Percentiles rank a stretch among this genome's conserved stretches.
Evolutionary conservation across 2,113 vertebrate genomes (phyloP).

Genomic region (Rafetus swinhoei): DNA sequence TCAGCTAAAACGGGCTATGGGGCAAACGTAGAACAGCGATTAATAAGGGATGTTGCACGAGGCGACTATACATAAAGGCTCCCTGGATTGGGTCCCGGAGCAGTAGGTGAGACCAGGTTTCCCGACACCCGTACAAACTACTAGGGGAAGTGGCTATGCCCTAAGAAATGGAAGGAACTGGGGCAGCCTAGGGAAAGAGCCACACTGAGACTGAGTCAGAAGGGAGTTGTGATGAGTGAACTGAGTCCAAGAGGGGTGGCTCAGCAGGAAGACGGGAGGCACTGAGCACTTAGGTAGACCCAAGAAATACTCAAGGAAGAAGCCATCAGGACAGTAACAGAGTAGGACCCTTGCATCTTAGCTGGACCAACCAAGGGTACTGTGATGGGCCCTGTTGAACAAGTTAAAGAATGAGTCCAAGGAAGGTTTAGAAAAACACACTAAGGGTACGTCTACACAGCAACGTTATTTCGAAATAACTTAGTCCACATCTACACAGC

Average conservation of each 20-base stretch:
- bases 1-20: not conserved
- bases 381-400: not conserved
- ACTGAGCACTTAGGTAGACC: not conserved
- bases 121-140: not conserved
- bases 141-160: not conserved
- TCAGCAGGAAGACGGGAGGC: not conserved
- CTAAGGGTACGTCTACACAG: not conserved
- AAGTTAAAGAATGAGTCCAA: not conserved
- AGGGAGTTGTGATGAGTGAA: not conserved
- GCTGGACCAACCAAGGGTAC: not conserved
- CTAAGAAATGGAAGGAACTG: not conserved
- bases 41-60: not conserved
- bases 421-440: not conserved
- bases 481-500: no score
- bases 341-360: not conserved
- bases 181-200: not conserved
- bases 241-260: not conserved
- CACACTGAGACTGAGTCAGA: not conserved
- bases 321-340: not conserved
- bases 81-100: not conserved
- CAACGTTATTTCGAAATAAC: no score
- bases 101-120: not conserved
- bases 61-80: not conserved
- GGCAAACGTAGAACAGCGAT: not conserved
- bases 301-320: not conserved